Percentiles rank a stretch among this genome's conserved stretches.
phyloP scores from a whole-genome alignment of 2,113 vertebrate species.

The Abramis brama region DNA sequence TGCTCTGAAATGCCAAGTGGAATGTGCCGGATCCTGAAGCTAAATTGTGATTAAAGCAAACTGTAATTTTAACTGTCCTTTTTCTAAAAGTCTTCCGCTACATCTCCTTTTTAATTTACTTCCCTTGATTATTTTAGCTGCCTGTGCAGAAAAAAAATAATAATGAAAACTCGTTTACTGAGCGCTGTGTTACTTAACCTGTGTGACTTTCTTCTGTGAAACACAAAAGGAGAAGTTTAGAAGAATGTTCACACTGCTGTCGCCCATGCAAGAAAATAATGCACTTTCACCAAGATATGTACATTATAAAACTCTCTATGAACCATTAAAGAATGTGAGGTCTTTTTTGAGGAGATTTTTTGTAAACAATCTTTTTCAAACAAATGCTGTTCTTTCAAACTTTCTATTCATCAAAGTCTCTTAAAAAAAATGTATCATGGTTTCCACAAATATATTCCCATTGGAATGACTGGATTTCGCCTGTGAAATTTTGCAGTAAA shows the following conservation, averaged over 20 bases:
- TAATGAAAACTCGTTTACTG: background rate
- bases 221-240: background rate
- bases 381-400: background rate
- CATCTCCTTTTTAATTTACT: background rate
- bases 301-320: background rate
- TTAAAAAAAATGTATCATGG: background rate
- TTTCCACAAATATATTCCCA: too few species aligned
- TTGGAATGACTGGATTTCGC: too few species aligned
- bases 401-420: background rate
- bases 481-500: too few species aligned
- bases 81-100: background rate
- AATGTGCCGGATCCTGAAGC: background rate
- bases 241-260: background rate
- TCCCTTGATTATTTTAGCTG: background rate
- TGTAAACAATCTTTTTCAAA: background rate
- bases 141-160: background rate
- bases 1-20: conserved; percentile 23
- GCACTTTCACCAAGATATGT: background rate
- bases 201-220: background rate
- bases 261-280: background rate
- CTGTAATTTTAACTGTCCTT: background rate
- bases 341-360: too few species aligned
- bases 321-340: too few species aligned
- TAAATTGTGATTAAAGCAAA: background rate
- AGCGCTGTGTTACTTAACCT: background rate